Conservation (phyloP, 1,140 invertebrate genomes). For the Pararge aegeria region DNA sequence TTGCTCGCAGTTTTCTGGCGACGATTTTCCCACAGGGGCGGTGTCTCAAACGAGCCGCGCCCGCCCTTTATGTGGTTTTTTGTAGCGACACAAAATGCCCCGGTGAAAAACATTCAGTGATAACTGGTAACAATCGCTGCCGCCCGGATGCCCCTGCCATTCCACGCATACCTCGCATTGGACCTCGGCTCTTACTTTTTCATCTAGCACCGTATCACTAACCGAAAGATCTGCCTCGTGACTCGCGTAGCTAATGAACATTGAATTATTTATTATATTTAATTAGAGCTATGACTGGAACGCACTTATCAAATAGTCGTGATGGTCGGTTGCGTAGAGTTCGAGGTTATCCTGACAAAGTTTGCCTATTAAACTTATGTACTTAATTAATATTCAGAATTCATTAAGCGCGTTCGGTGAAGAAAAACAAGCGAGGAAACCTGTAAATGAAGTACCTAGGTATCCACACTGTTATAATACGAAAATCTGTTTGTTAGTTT, state of each 20-base stretch:
- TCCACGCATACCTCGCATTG: slow-evolving; percentile 64
- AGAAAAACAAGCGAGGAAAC: background rate
- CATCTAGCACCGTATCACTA: slow-evolving; percentile 59
- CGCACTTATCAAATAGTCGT: background rate
- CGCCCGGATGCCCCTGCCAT: slow-evolving; percentile 73
- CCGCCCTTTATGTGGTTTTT: slow-evolving; percentile 78
- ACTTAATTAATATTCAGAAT: slow-evolving; percentile 1
- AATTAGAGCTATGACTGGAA: slow-evolving; percentile 7
- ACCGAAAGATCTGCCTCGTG: slow-evolving; percentile 52
- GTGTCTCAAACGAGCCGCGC: slow-evolving; percentile 72
- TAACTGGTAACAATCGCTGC: slow-evolving; percentile 78
- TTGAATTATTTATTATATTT: slow-evolving; percentile 31
- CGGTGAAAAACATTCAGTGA: slow-evolving; percentile 77
- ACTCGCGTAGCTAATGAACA: slow-evolving; percentile 39
- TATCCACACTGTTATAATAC: too few relatives aligned
- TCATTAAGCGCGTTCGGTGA: background rate
- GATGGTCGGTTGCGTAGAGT: background rate
- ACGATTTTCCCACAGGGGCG: slow-evolving; percentile 78
- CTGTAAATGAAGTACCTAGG: background rate
- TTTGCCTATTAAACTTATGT: background rate
- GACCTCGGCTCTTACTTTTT: slow-evolving; percentile 68
- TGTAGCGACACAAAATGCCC: slow-evolving; percentile 72
- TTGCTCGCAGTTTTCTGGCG: slow-evolving; percentile 77
- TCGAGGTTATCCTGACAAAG: background rate
- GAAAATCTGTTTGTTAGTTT: too few relatives aligned